Percentiles rank a stretch among this genome's conserved stretches.
Conservation (phyloP, 1,140 invertebrate species). For the Aethina tumida region DNA sequence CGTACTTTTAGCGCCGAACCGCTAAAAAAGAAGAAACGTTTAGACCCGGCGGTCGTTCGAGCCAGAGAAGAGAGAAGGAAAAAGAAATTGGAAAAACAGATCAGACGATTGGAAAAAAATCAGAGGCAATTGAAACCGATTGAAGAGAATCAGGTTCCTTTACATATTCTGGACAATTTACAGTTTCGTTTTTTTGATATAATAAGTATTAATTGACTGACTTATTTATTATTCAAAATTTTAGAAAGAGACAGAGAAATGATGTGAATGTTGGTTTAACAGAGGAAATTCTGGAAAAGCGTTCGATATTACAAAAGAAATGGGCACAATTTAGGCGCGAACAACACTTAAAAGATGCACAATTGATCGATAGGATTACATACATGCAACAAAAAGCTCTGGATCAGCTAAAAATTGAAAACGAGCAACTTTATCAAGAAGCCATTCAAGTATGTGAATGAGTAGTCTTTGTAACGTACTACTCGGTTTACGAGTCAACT, state of each 20-base stretch:
- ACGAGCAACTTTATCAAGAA: slow-evolving; percentile 71
- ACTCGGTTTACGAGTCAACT: not conserved
- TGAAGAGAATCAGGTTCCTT: slow-evolving; percentile 64
- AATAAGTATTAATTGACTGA: slow-evolving; percentile 3
- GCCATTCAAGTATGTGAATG: slow-evolving; percentile 58
- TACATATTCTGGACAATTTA: slow-evolving; percentile 52
- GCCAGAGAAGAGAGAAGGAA: slow-evolving; percentile 68
- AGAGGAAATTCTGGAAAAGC: slow-evolving; percentile 41
- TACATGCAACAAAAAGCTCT: slow-evolving; percentile 66
- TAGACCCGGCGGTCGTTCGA: slow-evolving; percentile 70
- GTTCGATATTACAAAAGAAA: slow-evolving; percentile 52
- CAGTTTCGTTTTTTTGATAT: slow-evolving; percentile 37
- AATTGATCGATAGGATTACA: slow-evolving; percentile 55
- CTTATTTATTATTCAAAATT: slow-evolving; percentile 13
- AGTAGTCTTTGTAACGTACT: not conserved
- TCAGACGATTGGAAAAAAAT: slow-evolving; percentile 65
- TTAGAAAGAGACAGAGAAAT: slow-evolving; percentile 46
- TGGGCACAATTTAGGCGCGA: slow-evolving; percentile 61
- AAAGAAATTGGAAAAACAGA: slow-evolving; percentile 74
- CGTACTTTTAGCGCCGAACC: slow-evolving; percentile 67
- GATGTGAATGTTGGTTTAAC: slow-evolving; percentile 35
- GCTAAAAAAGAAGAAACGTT: slow-evolving; percentile 76
- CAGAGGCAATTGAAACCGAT: slow-evolving; percentile 72
- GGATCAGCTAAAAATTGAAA: slow-evolving; percentile 62
- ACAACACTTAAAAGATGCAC: slow-evolving; percentile 51